These are phyloP conservation scores for Lottia scabra DNA, from an alignment of 2,888 invertebrate species.

Conservation along the genomic window DNA sequence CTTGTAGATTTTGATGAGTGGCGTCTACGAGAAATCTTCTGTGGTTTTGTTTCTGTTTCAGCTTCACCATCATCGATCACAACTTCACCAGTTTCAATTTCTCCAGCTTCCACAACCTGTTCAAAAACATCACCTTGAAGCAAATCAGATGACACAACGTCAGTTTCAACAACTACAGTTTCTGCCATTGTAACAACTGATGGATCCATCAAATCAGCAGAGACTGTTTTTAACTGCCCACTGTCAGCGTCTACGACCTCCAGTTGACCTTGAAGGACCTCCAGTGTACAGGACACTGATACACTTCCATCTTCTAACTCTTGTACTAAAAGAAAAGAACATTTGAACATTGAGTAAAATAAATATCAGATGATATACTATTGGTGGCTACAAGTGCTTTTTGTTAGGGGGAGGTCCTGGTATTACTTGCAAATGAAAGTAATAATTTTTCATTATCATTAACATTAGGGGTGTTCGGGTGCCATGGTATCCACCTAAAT, in stretches of 20 bases:
- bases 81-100: neutral
- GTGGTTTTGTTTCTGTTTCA: neutral
- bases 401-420: no score
- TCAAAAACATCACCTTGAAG: neutral
- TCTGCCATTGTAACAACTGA: neutral
- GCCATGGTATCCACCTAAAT: no score
- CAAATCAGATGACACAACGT: neutral
- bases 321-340: neutral
- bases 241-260: neutral
- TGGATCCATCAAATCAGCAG: neutral
- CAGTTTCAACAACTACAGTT: neutral
- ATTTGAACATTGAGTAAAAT: no score
- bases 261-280: neutral
- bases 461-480: no score
- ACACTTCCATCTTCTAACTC: slow-evolving; percentile 2
- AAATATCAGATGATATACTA: no score
- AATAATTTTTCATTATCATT: no score
- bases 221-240: neutral
- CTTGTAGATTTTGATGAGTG: neutral
- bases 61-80: slow-evolving; percentile 6
- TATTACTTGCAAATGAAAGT: no score
- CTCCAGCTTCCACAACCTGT: neutral
- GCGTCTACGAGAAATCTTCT: slow-evolving; percentile 1
- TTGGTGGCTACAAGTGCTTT: no score
- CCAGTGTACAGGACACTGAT: neutral